These are phyloP conservation scores for Patella depressa DNA, from an alignment of 2,888 invertebrate genomes.

Conservation along the genomic window DNA sequence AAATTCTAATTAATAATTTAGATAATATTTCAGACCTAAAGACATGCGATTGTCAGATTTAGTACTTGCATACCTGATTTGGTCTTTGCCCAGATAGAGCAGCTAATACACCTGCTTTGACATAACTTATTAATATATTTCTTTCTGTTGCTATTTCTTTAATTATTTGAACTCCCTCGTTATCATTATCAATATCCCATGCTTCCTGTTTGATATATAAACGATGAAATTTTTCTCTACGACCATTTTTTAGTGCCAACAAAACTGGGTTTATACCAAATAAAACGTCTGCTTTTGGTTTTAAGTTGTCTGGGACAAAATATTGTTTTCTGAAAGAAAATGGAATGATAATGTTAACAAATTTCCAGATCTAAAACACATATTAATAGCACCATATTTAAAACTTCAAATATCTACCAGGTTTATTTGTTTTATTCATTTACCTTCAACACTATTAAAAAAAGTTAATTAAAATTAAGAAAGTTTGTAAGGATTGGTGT, in stretches of 20 bases:
- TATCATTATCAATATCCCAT: slow-evolving; percentile 22
- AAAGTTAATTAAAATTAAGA: too few relatives aligned
- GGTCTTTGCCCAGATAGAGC: slow-evolving; percentile 44
- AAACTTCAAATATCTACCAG: too few relatives aligned
- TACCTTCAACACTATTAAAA: too few relatives aligned
- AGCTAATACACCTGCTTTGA: slow-evolving; percentile 36
- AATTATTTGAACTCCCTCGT: slow-evolving; percentile 28
- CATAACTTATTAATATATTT: slow-evolving; percentile 32
- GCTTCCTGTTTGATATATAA: slow-evolving; percentile 40
- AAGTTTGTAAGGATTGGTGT: too few relatives aligned
- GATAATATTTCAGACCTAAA: too few relatives aligned
- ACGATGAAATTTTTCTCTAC: slow-evolving; percentile 42
- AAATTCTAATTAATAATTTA: too few relatives aligned
- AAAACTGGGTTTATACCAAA: slow-evolving; percentile 59
- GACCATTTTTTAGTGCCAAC: slow-evolving; percentile 45
- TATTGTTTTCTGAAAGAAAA: background rate
- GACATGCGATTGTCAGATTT: too few relatives aligned
- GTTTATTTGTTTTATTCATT: too few relatives aligned
- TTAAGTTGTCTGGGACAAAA: slow-evolving; percentile 15
- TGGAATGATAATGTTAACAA: too few relatives aligned
- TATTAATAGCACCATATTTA: too few relatives aligned
- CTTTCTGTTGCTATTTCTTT: slow-evolving; percentile 30
- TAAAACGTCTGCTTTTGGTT: slow-evolving; percentile 48
- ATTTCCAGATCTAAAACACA: too few relatives aligned
- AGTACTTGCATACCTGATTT: slow-evolving; percentile 45